Evolutionary conservation across 2,888 invertebrate species (phyloP), one percentile per base, ranked within the genome.

Genomic region (Nycteola revayana): DNA sequence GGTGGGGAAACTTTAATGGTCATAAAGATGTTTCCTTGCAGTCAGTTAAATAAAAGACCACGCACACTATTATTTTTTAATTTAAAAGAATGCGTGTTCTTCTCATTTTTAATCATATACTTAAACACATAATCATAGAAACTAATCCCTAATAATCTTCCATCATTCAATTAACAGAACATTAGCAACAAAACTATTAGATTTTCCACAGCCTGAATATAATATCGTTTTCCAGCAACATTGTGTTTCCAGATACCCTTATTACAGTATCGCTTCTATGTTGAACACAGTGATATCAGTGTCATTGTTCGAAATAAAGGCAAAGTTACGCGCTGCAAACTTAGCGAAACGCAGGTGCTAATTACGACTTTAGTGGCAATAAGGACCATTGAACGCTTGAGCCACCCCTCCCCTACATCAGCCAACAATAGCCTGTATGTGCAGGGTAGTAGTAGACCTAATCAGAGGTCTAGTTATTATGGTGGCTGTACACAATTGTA

Each of bases 311-410:
- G 38, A 34, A 44, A 42, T 38, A 27, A 18, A 14, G 17, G 20
- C 54, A 58, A 65, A 76, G 67, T 79, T 73, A 60, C 54, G 52
- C 58, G 45, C 56, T 57, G 54, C 66, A 61, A 79, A 77, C 72
- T 76, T 75, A 48, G 57, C 55, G 53, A 60, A 67, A 64, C 73
- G 60, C 80, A 80, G 81, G 81, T 80, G 82, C 73, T 71, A 74
- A 81, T 78, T 75, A 80, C 66, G 69, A 72, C 73, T 75, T 67
- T 44, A 56, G 48, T 46, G 51, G 38, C 49, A 44, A 46, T 41
- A 44, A 38, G 41, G 37, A 45, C 75, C 64, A 63, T 18, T 14
- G 44, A 11, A 28, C 42, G 42, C 49, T 47, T 57, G 73, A 57
- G 23, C 70, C 36, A 4, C 40, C 32, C 7, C 34, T 17, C 39